Conservation (phyloP, 2,888 invertebrate species). For the Tridacna crocea region DNA sequence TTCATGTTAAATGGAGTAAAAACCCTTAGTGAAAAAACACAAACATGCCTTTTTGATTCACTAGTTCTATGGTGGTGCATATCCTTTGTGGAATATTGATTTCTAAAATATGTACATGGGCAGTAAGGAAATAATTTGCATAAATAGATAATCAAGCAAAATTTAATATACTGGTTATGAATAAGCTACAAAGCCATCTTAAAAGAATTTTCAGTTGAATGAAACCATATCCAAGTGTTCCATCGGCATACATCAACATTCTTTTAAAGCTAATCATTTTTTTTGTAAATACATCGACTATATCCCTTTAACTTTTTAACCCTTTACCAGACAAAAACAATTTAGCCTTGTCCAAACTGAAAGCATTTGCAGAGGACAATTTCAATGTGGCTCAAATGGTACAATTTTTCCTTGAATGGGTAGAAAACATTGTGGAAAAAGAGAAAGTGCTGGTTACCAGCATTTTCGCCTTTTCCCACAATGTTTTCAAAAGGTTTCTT, state of each 20-base stretch:
- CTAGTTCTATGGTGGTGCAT: slow-evolving; percentile 13
- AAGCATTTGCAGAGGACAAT: too few relatives aligned
- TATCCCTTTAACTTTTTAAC: too few relatives aligned
- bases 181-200: slow-evolving; percentile 14
- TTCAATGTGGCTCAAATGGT: too few relatives aligned
- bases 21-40: not conserved
- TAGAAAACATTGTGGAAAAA: not conserved
- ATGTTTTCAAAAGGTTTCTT: too few relatives aligned
- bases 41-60: slow-evolving; percentile 28
- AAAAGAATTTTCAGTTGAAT: not conserved
- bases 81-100: slow-evolving; percentile 6
- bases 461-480: not conserved
- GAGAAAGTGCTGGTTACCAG: not conserved
- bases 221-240: too few relatives aligned
- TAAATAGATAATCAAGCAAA: too few relatives aligned
- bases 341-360: too few relatives aligned
- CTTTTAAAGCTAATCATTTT: not conserved
- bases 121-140: not conserved
- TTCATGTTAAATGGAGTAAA: slow-evolving; percentile 2
- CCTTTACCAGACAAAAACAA: too few relatives aligned
- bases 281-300: too few relatives aligned
- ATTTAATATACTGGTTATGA: not conserved
- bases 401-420: too few relatives aligned
- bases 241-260: not conserved
- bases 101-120: slow-evolving; percentile 9